Conservation (phyloP, 2,888 invertebrate species). For the Parascotia fuliginaria region DNA sequence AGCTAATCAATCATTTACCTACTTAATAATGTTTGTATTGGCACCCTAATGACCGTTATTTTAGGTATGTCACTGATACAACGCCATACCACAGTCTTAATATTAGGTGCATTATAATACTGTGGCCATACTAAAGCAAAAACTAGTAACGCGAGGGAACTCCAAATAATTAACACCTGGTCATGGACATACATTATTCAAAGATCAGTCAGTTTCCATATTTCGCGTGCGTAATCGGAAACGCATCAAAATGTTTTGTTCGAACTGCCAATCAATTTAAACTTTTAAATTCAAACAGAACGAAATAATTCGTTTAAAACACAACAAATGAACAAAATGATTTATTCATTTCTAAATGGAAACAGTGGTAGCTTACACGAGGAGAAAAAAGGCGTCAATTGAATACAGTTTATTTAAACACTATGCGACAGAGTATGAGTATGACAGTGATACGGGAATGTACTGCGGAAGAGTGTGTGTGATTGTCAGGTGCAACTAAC, state of each 20-base stretch:
- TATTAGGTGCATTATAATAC: too few species aligned
- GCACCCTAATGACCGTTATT: constrained; percentile 55
- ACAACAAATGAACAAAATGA: constrained; percentile 50
- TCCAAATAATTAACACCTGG: constrained; percentile 51
- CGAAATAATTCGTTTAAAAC: constrained; percentile 41
- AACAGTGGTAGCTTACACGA: constrained; percentile 69
- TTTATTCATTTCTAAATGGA: constrained; percentile 76
- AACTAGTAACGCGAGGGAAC: constrained; percentile 47
- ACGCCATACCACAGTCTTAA: too few species aligned
- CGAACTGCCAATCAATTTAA: constrained; percentile 54
- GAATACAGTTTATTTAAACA: constrained; percentile 49
- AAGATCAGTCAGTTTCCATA: constrained; percentile 82
- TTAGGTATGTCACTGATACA: constrained; percentile 51
- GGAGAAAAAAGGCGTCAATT: constrained; percentile 54
- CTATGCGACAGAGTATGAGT: constrained; percentile 72
- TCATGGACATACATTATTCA: constrained; percentile 78
- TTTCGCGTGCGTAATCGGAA: constrained; percentile 82
- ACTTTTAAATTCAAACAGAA: constrained; percentile 52
- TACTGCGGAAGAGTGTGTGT: constrained; percentile 67
- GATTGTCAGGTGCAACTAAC: constrained; percentile 56
- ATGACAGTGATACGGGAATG: constrained; percentile 63
- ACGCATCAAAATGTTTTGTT: constrained; percentile 58
- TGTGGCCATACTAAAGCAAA: too few species aligned
- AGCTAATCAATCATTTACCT: constrained; percentile 36
- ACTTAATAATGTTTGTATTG: constrained; percentile 52